These are phyloP conservation scores for Formicarius rufipectus DNA, from an alignment of 2,113 vertebrate species.

Conservation along the genomic window DNA sequence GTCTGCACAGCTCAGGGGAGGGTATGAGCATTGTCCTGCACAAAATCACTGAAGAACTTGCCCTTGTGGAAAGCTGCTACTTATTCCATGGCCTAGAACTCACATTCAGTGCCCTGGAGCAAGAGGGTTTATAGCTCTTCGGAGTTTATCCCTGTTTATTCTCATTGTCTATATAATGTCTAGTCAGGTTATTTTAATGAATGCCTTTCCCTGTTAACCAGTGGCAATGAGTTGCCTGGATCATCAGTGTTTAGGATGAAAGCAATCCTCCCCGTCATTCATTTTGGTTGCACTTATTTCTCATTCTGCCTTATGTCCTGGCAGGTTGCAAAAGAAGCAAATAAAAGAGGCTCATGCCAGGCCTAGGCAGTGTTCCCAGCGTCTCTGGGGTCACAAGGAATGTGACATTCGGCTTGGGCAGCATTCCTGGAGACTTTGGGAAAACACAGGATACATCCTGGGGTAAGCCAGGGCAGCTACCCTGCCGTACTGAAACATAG, in stretches of 20 bases:
- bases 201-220: background rate
- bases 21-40: background rate
- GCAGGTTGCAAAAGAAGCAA: background rate
- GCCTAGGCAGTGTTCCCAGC: background rate
- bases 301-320: background rate
- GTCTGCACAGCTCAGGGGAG: background rate
- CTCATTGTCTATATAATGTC: background rate
- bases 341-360: background rate
- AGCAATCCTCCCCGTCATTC: background rate
- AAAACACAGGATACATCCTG: background rate
- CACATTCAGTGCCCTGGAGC: background rate
- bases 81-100: background rate
- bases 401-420: background rate
- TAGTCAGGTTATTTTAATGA: background rate
- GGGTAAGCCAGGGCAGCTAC: background rate
- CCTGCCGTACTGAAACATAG: background rate
- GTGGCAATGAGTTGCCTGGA: background rate
- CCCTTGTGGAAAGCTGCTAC: background rate
- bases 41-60: background rate
- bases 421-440: conserved; percentile 1
- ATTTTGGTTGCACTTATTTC: background rate
- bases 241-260: background rate
- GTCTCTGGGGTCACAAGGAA: background rate
- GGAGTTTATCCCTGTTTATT: background rate
- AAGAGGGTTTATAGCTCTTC: background rate